Evolutionary conservation across 1,140 invertebrate species (phyloP).

Genomic region (Hyles vespertilio): DNA sequence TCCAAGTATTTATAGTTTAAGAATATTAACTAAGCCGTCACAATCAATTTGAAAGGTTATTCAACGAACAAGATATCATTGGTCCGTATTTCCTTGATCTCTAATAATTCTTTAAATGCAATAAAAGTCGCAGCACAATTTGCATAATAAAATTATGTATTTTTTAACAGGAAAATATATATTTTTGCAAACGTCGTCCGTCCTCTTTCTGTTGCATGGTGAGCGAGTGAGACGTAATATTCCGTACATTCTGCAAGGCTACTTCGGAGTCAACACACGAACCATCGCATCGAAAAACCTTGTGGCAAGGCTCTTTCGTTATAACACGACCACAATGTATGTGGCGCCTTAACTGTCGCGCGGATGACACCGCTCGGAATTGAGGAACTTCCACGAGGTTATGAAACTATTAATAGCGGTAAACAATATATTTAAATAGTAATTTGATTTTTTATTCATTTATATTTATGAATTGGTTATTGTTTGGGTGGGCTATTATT

Average conservation of each 20-base stretch:
- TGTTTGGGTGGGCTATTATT: no score
- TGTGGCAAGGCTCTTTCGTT: conserved; percentile 59
- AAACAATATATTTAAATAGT: no score
- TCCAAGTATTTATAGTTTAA: no score
- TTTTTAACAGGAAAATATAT: conserved; percentile 8
- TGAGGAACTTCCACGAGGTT: conserved; percentile 9
- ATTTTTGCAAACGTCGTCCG: conserved; percentile 4
- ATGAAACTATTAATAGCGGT: conserved; percentile 1
- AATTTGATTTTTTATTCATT: no score
- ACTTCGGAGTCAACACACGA: conserved; percentile 52
- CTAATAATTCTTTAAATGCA: background rate
- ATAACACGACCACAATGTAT: conserved; percentile 21
- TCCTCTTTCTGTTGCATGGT: conserved; percentile 3
- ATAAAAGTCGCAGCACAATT: background rate
- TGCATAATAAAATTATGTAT: background rate
- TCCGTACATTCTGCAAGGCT: conserved; percentile 43
- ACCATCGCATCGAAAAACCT: conserved; percentile 46
- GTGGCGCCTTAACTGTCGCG: conserved; percentile 7
- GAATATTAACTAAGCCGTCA: no score
- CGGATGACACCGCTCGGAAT: conserved; percentile 5
- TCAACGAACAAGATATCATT: no score
- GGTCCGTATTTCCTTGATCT: background rate
- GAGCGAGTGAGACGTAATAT: conserved; percentile 5
- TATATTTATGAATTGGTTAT: no score
- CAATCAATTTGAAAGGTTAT: no score